Evolutionary conservation across 2,797 vertebrate species (phyloP), one percentile per base, ranked within the genome.

Genomic region (Artibeus jamaicensis): DNA sequence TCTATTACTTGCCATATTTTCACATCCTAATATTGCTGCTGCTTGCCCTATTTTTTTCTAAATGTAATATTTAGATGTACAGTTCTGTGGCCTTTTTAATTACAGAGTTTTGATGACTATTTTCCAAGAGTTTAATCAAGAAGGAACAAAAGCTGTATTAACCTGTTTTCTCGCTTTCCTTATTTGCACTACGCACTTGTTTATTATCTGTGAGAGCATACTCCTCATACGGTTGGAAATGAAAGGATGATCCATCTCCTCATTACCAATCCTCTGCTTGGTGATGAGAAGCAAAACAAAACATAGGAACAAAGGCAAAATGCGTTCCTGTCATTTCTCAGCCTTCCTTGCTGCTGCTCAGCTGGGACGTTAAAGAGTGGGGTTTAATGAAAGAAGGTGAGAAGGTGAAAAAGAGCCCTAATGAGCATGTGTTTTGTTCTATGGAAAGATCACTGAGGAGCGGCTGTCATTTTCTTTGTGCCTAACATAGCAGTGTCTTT

Each of bases 331-430:
- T 97, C 98, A 98, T 97, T 97, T 98, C 97, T 98, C 97, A 98
- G 98, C 84, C 73, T 98, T 97, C 97, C 93, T 84, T 97, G 97
- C 94, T 90, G 96, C 96, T 97, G 98, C 97, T 98, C 98, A 98
- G 96, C 96, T 96, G 95, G 96, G 97, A 98, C 48, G 74, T 62
- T 89, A 97, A 98, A 98, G 97, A 97, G 74, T 94, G 89, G 81
- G 93, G 95, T 97, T 98, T 98, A 98, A 98, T 98, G 97, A 98
- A 98, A 98, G 96, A 98, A 98, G 97, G 98, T 98, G 96, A 98
- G 96, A 98, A 98, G 97, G 98, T 98, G 97, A 94, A 86, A 59
- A 86, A 82, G 50, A 42, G 21, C 77, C 77, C 94, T 98, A 98
- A 98, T 98, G 97, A 98, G 97, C 95, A 82, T 97, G 90, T 97